Percentiles rank a stretch among this genome's conserved stretches.
Evolutionary conservation across 2,888 invertebrate species (phyloP).

Genomic region (Aproaerema taeniolella): DNA sequence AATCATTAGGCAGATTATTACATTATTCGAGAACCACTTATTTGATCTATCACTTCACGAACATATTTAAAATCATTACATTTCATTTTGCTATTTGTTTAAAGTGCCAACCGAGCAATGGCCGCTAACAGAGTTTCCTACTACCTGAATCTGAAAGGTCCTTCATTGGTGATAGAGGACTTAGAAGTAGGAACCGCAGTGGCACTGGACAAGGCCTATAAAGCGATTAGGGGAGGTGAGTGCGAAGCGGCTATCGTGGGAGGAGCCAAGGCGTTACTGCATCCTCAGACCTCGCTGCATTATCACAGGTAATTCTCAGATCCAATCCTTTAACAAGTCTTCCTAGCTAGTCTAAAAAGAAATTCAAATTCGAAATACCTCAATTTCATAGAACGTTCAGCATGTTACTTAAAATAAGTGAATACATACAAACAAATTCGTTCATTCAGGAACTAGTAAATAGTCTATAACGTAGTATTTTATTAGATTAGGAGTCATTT

Average conservation of each 20-base stretch:
- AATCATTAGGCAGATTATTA: too few species aligned
- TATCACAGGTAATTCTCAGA: conserved; percentile 25
- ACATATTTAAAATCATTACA: too few species aligned
- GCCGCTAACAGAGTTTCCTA: conserved; percentile 48
- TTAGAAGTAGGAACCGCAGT: conserved; percentile 34
- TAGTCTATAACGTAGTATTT: background rate
- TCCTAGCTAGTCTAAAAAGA: too few species aligned
- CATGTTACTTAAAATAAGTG: too few species aligned
- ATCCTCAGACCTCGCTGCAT: conserved; percentile 45
- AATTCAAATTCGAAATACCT: too few species aligned
- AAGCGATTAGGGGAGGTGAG: conserved; percentile 35
- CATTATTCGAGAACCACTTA: too few species aligned
- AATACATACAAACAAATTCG: too few species aligned
- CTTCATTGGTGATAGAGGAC: conserved; percentile 38
- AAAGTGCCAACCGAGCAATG: conserved; percentile 28
- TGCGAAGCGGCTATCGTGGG: conserved; percentile 76
- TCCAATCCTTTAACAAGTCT: too few species aligned
- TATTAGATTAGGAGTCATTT: background rate
- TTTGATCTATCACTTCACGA: too few species aligned
- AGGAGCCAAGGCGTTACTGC: conserved; percentile 70
- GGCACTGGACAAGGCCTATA: conserved; percentile 37
- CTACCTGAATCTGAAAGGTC: conserved; percentile 45
- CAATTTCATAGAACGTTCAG: too few species aligned
- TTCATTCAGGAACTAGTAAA: too few species aligned
- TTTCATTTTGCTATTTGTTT: too few species aligned